Evolutionary conservation across 2,888 invertebrate genomes (phyloP).

Genomic region (Tuta absoluta): DNA sequence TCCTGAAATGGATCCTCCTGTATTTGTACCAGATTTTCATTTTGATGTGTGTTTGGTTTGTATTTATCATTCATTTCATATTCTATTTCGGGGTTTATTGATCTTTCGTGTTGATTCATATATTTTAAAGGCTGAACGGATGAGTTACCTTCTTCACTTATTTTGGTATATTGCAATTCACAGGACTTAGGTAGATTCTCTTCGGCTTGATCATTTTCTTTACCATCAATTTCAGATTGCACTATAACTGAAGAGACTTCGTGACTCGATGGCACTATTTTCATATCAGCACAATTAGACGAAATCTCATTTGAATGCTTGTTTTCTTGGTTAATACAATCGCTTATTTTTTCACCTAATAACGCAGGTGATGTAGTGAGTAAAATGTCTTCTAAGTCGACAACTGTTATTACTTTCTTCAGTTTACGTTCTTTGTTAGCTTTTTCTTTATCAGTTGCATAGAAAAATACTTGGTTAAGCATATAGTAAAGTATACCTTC

Average conservation of each 20-base stretch:
- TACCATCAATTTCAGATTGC: background rate
- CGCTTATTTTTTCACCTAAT: constrained; percentile 32
- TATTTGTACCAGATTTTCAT: too few species aligned
- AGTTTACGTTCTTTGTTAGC: constrained; percentile 35
- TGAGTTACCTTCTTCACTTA: background rate
- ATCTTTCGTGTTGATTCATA: too few species aligned
- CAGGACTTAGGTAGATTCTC: background rate
- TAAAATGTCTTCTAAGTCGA: constrained; percentile 67
- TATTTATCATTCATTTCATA: too few species aligned
- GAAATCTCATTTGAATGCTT: too few species aligned
- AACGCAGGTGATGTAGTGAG: constrained; percentile 57
- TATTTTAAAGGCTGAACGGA: too few species aligned
- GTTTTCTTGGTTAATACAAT: background rate
- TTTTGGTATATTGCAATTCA: too few species aligned
- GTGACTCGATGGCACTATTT: background rate
- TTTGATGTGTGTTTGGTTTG: too few species aligned
- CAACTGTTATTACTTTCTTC: constrained; percentile 64
- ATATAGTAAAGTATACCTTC: constrained; percentile 67
- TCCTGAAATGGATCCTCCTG: too few species aligned
- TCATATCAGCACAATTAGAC: background rate
- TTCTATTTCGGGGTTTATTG: too few species aligned
- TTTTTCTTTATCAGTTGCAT: constrained; percentile 47
- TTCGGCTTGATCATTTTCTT: background rate
- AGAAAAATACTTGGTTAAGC: constrained; percentile 56
- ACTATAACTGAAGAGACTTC: background rate